Evolutionary conservation across 2,888 invertebrate species (phyloP).

Genomic region (Cylindroiulus punctatus): DNA sequence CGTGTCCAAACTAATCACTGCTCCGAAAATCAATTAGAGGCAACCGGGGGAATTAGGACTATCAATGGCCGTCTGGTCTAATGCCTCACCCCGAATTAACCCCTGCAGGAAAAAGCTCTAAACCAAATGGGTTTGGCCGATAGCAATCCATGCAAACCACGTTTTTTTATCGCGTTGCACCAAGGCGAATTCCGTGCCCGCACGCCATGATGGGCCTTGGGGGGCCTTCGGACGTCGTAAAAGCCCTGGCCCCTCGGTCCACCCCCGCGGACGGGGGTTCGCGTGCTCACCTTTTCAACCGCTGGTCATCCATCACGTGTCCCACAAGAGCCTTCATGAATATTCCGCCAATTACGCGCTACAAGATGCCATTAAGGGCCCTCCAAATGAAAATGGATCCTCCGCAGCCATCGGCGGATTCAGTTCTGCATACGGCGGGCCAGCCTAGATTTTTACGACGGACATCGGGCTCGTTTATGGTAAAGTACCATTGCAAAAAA

Average conservation of each 20-base stretch:
- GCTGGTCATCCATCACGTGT: conserved; percentile 48
- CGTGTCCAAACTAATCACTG: conserved; percentile 27
- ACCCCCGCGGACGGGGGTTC: conserved; percentile 2
- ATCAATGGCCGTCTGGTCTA: conserved; percentile 38
- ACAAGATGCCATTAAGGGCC: conserved; percentile 45
- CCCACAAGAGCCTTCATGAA: conserved; percentile 50
- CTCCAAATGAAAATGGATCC: conserved; percentile 46
- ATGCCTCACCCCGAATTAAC: conserved; percentile 37
- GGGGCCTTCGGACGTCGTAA: neutral
- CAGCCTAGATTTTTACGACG: conserved; percentile 19
- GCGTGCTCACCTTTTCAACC: conserved; percentile 7
- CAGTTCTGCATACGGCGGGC: neutral
- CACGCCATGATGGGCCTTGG: conserved; percentile 6
- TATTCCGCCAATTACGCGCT: conserved; percentile 43
- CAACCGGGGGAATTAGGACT: conserved; percentile 19
- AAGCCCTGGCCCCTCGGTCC: neutral
- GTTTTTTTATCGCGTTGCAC: neutral
- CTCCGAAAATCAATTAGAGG: conserved; percentile 22
- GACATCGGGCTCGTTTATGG: neutral
- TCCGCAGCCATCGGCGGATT: neutral
- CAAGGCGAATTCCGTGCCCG: neutral
- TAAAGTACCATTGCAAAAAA: neutral
- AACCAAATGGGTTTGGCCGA: conserved; percentile 19
- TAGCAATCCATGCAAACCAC: neutral
- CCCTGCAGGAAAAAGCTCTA: conserved; percentile 22